A percentile compares a stretch with the other conserved stretches of the same genome.
phyloP scores from a whole-genome alignment of 2,113 vertebrate species.

The Plestiodon gilberti region DNA sequence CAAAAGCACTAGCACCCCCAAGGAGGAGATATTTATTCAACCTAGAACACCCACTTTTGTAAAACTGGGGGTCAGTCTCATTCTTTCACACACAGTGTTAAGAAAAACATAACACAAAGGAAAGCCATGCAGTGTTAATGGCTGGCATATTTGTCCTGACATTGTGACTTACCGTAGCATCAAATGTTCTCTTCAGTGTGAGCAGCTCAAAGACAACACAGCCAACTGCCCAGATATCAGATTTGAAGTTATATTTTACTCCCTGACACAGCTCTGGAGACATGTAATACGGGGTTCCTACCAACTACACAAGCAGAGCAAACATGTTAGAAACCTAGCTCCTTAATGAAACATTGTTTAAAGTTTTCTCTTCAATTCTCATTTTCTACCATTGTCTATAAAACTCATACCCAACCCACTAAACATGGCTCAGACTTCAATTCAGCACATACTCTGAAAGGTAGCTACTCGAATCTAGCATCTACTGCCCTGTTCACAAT shows the following conservation, averaged over 20 bases:
- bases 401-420: not conserved
- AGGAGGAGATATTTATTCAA: not conserved
- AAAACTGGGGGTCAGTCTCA: not conserved
- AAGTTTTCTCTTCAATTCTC: conserved; percentile 24
- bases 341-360: conserved; percentile 19
- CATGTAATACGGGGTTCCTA: conserved; percentile 99
- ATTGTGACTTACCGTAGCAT: conserved; percentile 89
- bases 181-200: conserved; percentile 95
- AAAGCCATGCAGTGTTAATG: conserved; percentile 14
- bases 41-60: not conserved
- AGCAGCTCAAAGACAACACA: conserved; percentile 95
- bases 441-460: not conserved
- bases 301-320: conserved; percentile 82
- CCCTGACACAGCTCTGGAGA: conserved; percentile 98
- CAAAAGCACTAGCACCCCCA: not conserved
- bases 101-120: conserved; percentile 31
- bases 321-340: conserved; percentile 45
- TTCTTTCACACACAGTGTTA: not conserved
- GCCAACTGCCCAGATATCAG: conserved; percentile 98
- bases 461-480: not conserved
- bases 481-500: not conserved
- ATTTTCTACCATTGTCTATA: conserved; percentile 13
- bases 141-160: not conserved
- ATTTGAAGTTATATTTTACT: conserved; percentile 97
- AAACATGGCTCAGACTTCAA: not conserved